Conservation (phyloP, 2,797 vertebrate species). For the Petrocephalus sullivani region DNA sequence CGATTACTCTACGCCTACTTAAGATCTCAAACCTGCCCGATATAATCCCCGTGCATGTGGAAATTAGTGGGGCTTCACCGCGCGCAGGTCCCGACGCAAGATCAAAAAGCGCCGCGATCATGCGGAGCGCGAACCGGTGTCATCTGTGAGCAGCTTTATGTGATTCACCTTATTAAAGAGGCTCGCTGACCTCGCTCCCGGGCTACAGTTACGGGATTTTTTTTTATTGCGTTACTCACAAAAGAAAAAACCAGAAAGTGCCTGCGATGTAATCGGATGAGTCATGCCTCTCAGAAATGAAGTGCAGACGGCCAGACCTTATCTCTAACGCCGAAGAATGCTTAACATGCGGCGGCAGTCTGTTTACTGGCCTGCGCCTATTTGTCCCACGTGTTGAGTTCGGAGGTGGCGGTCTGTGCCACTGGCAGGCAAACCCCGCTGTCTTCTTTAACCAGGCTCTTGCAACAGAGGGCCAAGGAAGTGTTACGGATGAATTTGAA, state of each 20-base stretch:
- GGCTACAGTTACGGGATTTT: neutral
- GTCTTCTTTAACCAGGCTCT: neutral
- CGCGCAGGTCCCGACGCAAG: neutral
- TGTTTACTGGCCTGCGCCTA: neutral
- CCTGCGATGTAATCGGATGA: conserved; percentile 57
- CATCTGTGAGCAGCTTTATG: neutral
- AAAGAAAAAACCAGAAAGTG: conserved; percentile 29
- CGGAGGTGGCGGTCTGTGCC: neutral
- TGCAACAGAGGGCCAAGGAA: conserved; percentile 54
- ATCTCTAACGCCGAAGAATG: neutral
- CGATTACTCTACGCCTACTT: neutral
- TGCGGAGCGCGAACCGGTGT: neutral
- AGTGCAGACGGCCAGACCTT: neutral
- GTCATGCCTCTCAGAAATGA: conserved; percentile 45
- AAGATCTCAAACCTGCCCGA: neutral
- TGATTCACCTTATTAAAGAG: neutral
- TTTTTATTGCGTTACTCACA: neutral
- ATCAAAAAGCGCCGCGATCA: neutral
- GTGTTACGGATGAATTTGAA: conserved; percentile 77
- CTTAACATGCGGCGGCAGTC: neutral
- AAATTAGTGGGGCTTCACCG: neutral
- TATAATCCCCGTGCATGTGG: neutral
- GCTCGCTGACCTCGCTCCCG: neutral
- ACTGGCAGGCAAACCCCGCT: neutral
- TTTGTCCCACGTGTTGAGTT: neutral